Percentiles rank a stretch among this genome's conserved stretches.
These are phyloP conservation scores for Rousettus leschenaultii DNA, from an alignment of 2,113 vertebrate species.

Conservation along the genomic window DNA sequence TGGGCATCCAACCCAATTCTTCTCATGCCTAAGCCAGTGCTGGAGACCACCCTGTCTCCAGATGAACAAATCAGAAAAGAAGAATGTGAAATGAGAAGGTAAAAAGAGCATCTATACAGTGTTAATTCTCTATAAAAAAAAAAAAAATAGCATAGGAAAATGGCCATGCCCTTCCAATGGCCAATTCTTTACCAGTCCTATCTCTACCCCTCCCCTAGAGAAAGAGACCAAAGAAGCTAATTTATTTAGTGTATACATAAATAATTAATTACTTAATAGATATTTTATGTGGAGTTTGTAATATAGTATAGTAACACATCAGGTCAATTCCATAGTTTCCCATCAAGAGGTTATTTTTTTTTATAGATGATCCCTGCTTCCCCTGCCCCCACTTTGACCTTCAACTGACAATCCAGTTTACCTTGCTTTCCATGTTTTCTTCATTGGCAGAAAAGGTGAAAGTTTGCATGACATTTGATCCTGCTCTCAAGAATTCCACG, in stretches of 20 bases:
- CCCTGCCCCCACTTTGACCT: not conserved
- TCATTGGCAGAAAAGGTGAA: conserved; percentile 97
- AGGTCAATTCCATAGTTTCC: not conserved
- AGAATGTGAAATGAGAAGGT: not conserved
- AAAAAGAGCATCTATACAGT: not conserved
- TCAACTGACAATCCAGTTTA: conserved; percentile 72
- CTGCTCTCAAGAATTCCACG: conserved; percentile 92
- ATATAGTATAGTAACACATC: not conserved
- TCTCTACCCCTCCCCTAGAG: not conserved
- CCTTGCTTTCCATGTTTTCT: conserved; percentile 93
- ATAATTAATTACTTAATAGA: not conserved
- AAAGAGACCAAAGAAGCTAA: not conserved
- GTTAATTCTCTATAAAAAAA: not conserved
- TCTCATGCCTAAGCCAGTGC: not conserved
- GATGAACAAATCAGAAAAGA: not conserved
- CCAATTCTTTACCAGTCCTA: not conserved
- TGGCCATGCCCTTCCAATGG: not conserved
- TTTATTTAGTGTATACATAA: not conserved
- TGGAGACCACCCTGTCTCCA: not conserved
- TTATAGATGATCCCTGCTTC: conserved; percentile 79
- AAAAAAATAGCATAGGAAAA: not conserved
- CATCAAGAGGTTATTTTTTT: conserved; percentile 55
- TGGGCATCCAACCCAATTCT: not conserved
- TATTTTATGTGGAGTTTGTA: not conserved
- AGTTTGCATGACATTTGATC: conserved; percentile 93